Base-by-base conservation (phyloP, 2,888 invertebrate species). In the Ectemnius continuus region DNA sequence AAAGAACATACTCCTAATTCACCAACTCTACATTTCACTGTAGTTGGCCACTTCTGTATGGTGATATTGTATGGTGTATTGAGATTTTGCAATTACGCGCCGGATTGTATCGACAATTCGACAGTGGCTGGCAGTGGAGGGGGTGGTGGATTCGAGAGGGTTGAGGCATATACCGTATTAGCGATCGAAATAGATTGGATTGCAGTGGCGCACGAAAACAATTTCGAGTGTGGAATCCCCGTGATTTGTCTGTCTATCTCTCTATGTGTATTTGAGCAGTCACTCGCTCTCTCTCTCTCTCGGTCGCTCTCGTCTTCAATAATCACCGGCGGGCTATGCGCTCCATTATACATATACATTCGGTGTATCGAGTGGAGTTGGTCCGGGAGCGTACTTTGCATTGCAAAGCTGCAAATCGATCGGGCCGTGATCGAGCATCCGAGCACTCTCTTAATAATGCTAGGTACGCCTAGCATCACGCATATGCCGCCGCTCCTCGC, bases 171-270 rank as follows among this genome's bases (percentile, higher is more conserved):
- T 52, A 52, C 8, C 0, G n/a, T 52, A 52, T 20, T 58, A 36
- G 36, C 36, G 36, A 36, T 36, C 36, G 36, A 36, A 36, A 36
- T 36, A 36, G 36, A n/a, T 5, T 14, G 56, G 45, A 36, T 52
- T 3, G 56, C 26, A 64, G 13, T n/a, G 14, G 26, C 59, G 61
- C 47, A 61, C 69, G 60, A 58, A 75, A 72, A 73, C 75, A 68
- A 68, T 67, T 75, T 72, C 58, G 72, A 63, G 61, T 65, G 16
- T 16, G 52, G 52, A 16, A 16, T 52, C 52, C 14, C 52, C 4
- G 52, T 52, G 14, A 52, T 52, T 52, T 52, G 52, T 36, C 36
- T 8, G 36, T 36, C 8, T 36, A 5, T 36, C 0, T 36, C 36
- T 36, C 36, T 36, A 36, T 36, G 36, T 36, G 36, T 36, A 36